Conservation (phyloP, 2,113 vertebrate species). For the Semnopithecus entellus region DNA sequence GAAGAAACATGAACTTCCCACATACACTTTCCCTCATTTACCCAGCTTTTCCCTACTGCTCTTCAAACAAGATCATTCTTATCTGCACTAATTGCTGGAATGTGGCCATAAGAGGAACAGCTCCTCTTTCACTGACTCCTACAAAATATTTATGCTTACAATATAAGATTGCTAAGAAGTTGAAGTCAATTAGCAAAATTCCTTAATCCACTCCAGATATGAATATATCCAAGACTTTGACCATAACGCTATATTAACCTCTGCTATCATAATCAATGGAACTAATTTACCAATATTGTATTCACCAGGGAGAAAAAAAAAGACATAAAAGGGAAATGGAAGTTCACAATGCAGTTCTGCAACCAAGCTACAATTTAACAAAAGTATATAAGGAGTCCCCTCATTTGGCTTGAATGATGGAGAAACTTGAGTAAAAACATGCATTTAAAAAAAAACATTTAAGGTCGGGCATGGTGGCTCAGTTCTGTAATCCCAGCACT, state of each 20-base stretch:
- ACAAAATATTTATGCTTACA: constrained; percentile 49
- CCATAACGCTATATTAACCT: background rate
- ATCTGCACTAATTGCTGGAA: background rate
- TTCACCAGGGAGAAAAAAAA: background rate
- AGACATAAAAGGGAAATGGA: background rate
- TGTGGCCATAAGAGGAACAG: background rate
- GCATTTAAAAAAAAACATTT: background rate
- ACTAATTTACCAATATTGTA: background rate
- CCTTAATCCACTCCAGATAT: constrained; percentile 9
- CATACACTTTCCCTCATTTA: background rate
- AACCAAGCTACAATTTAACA: background rate
- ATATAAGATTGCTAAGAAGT: constrained; percentile 28
- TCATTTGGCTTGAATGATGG: background rate
- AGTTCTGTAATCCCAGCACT: too few species aligned
- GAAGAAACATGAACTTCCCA: background rate
- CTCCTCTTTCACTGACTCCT: background rate
- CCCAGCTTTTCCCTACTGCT: background rate
- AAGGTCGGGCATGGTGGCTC: too few species aligned
- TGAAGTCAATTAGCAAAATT: constrained; percentile 17
- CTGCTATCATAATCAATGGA: background rate
- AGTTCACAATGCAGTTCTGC: background rate
- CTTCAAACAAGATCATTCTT: background rate
- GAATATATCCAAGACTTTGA: constrained; percentile 2
- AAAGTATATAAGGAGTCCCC: background rate
- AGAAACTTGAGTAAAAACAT: background rate